Conservation (phyloP, 2,888 invertebrate species). For the Trisateles emortualis region DNA sequence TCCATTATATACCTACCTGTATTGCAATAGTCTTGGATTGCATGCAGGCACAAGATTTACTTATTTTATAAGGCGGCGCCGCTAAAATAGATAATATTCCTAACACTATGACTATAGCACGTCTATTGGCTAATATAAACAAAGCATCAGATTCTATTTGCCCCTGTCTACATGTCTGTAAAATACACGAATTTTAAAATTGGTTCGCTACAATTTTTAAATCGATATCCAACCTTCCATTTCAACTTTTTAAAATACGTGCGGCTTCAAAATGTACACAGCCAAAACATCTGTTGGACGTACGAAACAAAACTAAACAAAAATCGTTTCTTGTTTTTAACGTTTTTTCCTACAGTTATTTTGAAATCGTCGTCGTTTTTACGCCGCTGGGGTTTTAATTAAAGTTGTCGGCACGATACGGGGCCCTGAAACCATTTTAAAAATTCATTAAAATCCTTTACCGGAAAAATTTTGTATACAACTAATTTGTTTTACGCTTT, state of each 20-base stretch:
- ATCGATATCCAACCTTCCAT: conserved; percentile 1
- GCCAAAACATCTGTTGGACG: conserved; percentile 50
- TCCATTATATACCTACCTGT: no score
- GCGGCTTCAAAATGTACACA: conserved; percentile 8
- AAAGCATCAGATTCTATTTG: no score
- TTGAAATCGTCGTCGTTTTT: conserved; percentile 68
- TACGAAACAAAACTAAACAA: conserved; percentile 58
- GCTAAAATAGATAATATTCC: no score
- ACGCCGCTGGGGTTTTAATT: conserved; percentile 73
- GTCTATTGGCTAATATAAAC: no score
- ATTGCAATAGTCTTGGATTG: no score
- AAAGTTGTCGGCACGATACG: conserved; percentile 70
- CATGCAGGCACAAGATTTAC: no score
- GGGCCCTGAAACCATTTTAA: conserved; percentile 62
- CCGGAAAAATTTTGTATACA: conserved; percentile 58
- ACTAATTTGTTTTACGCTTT: conserved; percentile 55
- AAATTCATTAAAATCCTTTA: conserved; percentile 74
- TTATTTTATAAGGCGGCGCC: no score
- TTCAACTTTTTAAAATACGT: conserved; percentile 25
- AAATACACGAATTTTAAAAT: not conserved
- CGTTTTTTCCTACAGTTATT: conserved; percentile 63
- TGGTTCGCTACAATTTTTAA: not conserved
- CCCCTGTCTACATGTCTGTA: not conserved
- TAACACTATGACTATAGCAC: no score
- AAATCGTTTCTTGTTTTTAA: conserved; percentile 48